Evolutionary conservation across 2,797 vertebrate genomes (phyloP).

Genomic region (Pogoniulus pusillus): DNA sequence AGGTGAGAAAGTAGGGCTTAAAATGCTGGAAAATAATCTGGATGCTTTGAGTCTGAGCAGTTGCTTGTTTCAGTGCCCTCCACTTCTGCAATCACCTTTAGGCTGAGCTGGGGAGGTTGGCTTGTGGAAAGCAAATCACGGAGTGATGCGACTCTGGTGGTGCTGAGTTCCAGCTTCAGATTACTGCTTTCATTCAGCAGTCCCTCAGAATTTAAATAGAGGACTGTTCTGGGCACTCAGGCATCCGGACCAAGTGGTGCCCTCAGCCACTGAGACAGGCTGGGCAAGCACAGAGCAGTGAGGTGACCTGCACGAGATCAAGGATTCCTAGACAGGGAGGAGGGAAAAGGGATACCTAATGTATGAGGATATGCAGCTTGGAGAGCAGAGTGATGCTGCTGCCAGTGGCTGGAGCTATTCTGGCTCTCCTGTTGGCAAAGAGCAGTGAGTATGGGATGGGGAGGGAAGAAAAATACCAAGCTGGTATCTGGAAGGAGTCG

Average conservation of each 20-base stretch:
- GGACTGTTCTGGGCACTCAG: background rate
- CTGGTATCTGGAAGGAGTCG: background rate
- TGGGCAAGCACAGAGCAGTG: background rate
- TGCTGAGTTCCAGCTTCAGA: background rate
- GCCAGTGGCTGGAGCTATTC: background rate
- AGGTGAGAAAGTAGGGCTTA: background rate
- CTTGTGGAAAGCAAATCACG: background rate
- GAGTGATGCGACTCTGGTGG: rapidly evolving
- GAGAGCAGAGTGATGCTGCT: rapidly evolving
- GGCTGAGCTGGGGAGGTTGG: background rate
- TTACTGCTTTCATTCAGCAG: background rate
- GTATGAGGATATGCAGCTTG: background rate
- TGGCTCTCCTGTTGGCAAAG: background rate
- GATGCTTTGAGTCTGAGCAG: background rate
- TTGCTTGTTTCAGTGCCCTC: background rate
- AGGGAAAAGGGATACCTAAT: background rate
- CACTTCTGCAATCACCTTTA: rapidly evolving
- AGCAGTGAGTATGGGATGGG: background rate
- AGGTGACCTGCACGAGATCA: background rate
- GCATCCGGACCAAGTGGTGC: rapidly evolving
- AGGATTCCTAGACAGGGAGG: no score
- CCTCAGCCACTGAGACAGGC: background rate
- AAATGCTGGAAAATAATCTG: background rate
- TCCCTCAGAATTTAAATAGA: background rate
- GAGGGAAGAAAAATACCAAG: background rate